A percentile compares a stretch with the other conserved stretches of the same genome.
These are phyloP conservation scores for Sympetrum striolatum DNA, from an alignment of 2,888 invertebrate species.

Conservation along the genomic window DNA sequence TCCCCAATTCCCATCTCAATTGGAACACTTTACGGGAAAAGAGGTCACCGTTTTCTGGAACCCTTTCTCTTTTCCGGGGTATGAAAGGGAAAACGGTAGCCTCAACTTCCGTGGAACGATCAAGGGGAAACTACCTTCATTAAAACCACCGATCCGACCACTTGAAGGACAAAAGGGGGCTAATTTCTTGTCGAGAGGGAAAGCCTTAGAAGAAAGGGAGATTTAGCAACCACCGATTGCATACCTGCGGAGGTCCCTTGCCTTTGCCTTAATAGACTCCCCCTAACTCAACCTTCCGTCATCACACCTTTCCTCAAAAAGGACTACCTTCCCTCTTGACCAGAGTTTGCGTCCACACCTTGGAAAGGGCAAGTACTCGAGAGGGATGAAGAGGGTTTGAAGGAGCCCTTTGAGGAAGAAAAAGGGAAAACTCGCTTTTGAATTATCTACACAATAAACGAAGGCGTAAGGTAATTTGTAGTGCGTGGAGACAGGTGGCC, in stretches of 20 bases:
- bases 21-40: background rate
- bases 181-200: background rate
- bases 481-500: background rate
- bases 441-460: background rate
- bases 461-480: background rate
- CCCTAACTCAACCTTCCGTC: background rate
- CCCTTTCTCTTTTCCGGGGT: background rate
- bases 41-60: background rate
- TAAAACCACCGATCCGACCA: background rate
- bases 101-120: background rate
- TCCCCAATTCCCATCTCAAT: background rate
- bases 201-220: background rate
- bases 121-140: background rate
- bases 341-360: background rate
- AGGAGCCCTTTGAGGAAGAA: background rate
- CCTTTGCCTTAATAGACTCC: conserved; percentile 20
- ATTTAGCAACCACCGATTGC: background rate
- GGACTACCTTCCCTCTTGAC: background rate
- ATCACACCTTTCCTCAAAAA: background rate
- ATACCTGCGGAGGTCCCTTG: conserved; percentile 8
- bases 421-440: background rate
- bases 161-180: background rate
- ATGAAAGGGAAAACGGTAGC: background rate
- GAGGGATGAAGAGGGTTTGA: background rate
- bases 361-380: background rate